Evolutionary conservation across 1,140 invertebrate genomes (phyloP).

Genomic region (Caenorhabditis brenneri): DNA sequence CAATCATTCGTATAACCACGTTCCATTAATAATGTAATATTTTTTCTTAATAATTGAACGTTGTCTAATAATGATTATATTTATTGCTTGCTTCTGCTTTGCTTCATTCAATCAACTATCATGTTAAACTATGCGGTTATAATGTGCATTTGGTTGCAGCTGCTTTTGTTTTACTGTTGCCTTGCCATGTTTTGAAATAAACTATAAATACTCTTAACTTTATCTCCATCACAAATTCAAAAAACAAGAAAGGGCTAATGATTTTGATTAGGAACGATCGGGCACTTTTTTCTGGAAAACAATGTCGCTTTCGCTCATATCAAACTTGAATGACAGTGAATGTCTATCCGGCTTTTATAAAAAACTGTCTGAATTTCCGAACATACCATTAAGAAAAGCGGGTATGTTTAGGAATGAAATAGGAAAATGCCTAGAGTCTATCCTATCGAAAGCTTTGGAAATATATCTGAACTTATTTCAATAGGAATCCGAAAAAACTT

Average conservation of each 20-base stretch:
- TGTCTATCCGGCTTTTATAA: too few relatives aligned
- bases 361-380: too few relatives aligned
- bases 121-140: slow-evolving; percentile 26
- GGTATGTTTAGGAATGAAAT: too few relatives aligned
- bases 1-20: slow-evolving; percentile 32
- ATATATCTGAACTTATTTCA: too few relatives aligned
- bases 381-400: too few relatives aligned
- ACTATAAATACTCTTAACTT: neutral
- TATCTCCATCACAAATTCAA: neutral
- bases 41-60: slow-evolving; percentile 22
- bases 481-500: too few relatives aligned
- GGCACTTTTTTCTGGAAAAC: too few relatives aligned
- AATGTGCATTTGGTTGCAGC: slow-evolving; percentile 26
- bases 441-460: too few relatives aligned
- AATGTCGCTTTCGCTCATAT: too few relatives aligned
- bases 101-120: neutral
- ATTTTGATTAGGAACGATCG: too few relatives aligned
- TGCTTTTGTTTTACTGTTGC: slow-evolving; percentile 24
- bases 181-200: slow-evolving; percentile 24
- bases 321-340: too few relatives aligned
- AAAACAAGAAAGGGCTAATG: neutral
- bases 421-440: too few relatives aligned
- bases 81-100: slow-evolving; percentile 11
- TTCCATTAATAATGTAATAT: neutral
- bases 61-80: slow-evolving; percentile 14